These are phyloP conservation scores for Artibeus lituratus DNA, from an alignment of 2,797 vertebrate genomes.

Conservation along the genomic window DNA sequence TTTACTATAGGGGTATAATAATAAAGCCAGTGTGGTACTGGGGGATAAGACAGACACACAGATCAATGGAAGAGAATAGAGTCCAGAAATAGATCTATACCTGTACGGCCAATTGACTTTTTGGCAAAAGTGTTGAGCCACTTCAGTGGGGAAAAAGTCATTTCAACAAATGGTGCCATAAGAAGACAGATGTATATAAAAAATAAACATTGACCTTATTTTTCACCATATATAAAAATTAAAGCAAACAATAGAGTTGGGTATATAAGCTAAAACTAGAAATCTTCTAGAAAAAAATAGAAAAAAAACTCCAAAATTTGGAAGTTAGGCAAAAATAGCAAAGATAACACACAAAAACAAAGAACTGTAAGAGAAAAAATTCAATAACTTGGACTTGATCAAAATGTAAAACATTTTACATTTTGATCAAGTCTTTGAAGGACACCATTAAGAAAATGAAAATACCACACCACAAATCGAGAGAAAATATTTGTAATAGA, in stretches of 20 bases:
- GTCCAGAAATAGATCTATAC: background rate
- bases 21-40: background rate
- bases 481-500: background rate
- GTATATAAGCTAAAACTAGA: background rate
- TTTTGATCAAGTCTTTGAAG: too few species aligned
- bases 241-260: background rate
- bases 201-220: background rate
- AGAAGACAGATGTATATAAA: background rate
- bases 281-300: background rate
- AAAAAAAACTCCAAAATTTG: background rate
- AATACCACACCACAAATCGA: background rate
- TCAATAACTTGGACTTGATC: background rate
- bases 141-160: background rate
- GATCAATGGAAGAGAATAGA: background rate
- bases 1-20: background rate
- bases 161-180: background rate
- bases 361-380: background rate
- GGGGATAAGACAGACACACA: background rate
- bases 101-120: background rate
- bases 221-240: background rate
- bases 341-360: background rate
- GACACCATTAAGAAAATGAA: background rate
- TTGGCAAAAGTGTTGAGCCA: background rate
- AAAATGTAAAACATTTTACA: slow-evolving; percentile 22
- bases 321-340: background rate